phyloP scores from a whole-genome alignment of 2,797 vertebrate genomes.

The Acrocephalus scirpaceus region DNA sequence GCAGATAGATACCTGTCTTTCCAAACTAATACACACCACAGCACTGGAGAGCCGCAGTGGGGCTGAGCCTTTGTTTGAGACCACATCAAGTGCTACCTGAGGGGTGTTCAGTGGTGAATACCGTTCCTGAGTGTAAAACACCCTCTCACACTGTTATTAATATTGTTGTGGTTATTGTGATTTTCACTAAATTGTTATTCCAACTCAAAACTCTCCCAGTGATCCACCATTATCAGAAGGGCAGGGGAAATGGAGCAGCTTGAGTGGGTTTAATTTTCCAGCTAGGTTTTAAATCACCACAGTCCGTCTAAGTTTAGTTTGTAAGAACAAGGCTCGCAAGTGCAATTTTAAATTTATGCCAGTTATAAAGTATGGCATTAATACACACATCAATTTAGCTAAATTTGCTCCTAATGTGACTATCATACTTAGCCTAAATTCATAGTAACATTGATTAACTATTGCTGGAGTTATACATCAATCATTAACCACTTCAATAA shows the following conservation, averaged over 20 bases:
- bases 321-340: neutral
- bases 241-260: neutral
- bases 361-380: neutral
- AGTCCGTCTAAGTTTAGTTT: neutral
- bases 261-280: neutral
- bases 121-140: neutral
- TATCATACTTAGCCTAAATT: neutral
- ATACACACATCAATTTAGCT: neutral
- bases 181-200: neutral
- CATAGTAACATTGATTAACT: neutral
- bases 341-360: neutral
- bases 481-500: neutral
- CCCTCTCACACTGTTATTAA: neutral
- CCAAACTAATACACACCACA: neutral
- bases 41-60: rapidly evolving
- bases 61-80: neutral
- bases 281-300: neutral
- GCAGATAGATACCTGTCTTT: too few species aligned
- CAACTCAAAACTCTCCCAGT: neutral
- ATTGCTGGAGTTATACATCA: neutral
- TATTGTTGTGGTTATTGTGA: neutral
- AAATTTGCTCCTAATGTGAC: neutral
- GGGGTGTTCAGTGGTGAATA: neutral
- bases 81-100: neutral
- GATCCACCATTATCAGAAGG: neutral